Conservation (phyloP, 2,113 vertebrate species). For the Arenaria interpres region DNA sequence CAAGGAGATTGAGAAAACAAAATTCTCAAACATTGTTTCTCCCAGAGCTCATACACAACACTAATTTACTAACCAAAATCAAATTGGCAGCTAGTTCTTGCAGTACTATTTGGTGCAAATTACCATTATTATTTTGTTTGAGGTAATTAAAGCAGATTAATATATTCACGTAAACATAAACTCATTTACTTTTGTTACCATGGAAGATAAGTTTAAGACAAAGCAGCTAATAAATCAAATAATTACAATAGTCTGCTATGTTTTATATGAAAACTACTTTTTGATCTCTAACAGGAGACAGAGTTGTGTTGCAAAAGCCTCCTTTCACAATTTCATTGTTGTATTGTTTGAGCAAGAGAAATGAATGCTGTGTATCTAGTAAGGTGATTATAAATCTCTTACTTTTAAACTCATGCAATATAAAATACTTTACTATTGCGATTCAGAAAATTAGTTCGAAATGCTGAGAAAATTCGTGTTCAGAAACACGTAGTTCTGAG, state of each 20-base stretch:
- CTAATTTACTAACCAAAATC: not conserved
- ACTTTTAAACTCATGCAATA: not conserved
- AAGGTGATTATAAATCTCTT: not conserved
- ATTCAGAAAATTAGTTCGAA: not conserved
- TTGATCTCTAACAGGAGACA: not conserved
- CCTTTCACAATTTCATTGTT: not conserved
- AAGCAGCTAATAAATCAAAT: not conserved
- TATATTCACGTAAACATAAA: not conserved
- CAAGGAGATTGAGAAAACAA: not conserved
- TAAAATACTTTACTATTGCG: not conserved
- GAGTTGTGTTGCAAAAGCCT: not conserved
- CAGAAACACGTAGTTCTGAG: not conserved
- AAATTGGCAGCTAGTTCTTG: not conserved
- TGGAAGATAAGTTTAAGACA: not conserved
- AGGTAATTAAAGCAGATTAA: not conserved
- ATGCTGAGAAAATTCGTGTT: not conserved
- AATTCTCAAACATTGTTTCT: not conserved
- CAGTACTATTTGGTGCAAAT: not conserved
- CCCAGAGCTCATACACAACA: not conserved
- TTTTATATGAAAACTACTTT: not conserved
- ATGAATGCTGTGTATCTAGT: not conserved
- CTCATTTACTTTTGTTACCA: not conserved
- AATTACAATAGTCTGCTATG: not conserved
- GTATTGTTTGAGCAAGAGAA: not conserved
- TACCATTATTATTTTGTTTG: not conserved